Conservation (phyloP, 2,888 invertebrate genomes). For the Andrena haemorrhoa region DNA sequence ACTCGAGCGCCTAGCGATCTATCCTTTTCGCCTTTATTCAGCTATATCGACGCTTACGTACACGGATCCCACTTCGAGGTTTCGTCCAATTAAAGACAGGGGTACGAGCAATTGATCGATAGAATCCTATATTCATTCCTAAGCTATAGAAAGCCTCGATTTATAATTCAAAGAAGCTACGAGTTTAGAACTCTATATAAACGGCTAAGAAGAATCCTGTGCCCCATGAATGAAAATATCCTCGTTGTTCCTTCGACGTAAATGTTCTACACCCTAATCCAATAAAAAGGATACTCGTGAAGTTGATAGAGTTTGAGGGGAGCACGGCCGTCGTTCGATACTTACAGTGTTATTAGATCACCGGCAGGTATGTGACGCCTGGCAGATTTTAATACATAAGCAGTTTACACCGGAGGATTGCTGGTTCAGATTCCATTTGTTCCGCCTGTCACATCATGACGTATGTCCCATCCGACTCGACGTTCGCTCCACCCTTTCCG, state of each 20-base stretch:
- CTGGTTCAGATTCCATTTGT: conserved; percentile 85
- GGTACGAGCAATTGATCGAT: too few species aligned
- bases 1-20: background rate
- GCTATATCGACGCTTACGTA: background rate
- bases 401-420: conserved; percentile 82
- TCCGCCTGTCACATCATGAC: conserved; percentile 84
- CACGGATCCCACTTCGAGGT: background rate
- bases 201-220: background rate
- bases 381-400: conserved; percentile 75
- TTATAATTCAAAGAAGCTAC: background rate
- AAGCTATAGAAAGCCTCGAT: background rate
- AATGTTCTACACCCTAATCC: background rate
- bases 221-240: background rate
- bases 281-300: background rate
- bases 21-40: background rate
- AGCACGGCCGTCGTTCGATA: background rate
- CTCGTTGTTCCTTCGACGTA: background rate
- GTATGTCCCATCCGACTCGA: conserved; percentile 81
- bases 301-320: background rate
- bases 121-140: too few species aligned
- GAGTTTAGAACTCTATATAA: background rate
- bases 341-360: conserved; percentile 77
- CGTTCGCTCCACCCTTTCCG: conserved; percentile 71
- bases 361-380: conserved; percentile 73
- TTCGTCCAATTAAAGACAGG: background rate